phyloP scores from a whole-genome alignment of 1,140 invertebrate species.

The Tetramorium alpestre region DNA sequence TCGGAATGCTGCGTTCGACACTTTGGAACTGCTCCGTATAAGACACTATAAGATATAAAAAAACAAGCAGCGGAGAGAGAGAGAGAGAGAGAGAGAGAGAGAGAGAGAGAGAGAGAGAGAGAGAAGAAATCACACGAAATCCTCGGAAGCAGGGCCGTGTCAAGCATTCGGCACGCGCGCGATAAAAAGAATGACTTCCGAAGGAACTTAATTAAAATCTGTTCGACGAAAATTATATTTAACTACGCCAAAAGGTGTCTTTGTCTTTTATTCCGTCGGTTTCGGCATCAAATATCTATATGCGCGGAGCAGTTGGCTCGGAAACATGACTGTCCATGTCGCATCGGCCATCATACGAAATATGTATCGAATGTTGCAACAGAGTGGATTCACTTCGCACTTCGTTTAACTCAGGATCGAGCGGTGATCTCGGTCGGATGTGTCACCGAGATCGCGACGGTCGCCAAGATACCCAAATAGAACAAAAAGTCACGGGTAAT shows the following conservation, averaged over 20 bases:
- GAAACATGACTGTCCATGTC: not conserved
- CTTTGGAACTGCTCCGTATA: not conserved
- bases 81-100: constrained; percentile 30
- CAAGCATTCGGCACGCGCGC: not conserved
- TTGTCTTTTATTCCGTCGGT: not conserved
- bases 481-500: no score
- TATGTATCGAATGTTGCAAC: not conserved
- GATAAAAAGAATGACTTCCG: not conserved
- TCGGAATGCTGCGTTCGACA: not conserved
- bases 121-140: constrained; percentile 39
- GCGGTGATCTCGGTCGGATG: not conserved
- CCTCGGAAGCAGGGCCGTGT: constrained; percentile 32
- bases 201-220: not conserved
- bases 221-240: not conserved
- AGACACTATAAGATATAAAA: not conserved
- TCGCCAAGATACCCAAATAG: not conserved
- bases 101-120: constrained; percentile 17
- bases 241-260: not conserved
- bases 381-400: not conserved
- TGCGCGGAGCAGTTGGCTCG: not conserved
- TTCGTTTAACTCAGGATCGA: not conserved
- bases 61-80: not conserved
- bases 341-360: not conserved
- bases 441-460: not conserved
- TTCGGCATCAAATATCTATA: not conserved